phyloP scores from a whole-genome alignment of 2,113 vertebrate genomes.

The Chiloscyllium plagiosum region DNA sequence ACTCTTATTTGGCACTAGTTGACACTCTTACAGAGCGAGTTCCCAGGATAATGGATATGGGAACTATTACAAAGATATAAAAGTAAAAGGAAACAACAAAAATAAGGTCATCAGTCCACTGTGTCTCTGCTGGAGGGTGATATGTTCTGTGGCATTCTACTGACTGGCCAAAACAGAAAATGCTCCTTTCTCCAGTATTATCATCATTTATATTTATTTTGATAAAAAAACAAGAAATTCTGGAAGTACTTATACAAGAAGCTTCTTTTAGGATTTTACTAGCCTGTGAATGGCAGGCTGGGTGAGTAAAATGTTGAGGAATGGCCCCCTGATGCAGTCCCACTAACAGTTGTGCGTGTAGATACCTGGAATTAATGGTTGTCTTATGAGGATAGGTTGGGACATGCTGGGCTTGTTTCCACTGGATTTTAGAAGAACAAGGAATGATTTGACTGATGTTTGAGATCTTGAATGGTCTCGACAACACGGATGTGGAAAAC shows the following conservation, averaged over 20 bases:
- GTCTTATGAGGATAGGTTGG: too few species aligned
- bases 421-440: too few species aligned
- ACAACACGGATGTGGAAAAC: too few species aligned
- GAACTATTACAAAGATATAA: not conserved
- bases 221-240: not conserved
- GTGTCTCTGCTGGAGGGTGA: not conserved
- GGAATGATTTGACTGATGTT: too few species aligned
- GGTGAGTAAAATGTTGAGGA: not conserved
- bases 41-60: not conserved
- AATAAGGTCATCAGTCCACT: not conserved
- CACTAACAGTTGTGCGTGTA: too few species aligned
- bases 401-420: too few species aligned
- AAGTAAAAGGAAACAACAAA: not conserved
- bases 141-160: not conserved
- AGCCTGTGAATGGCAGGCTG: not conserved
- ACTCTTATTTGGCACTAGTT: not conserved
- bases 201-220: not conserved
- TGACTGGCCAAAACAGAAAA: not conserved
- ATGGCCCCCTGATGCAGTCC: too few species aligned
- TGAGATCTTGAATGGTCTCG: too few species aligned
- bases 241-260: not conserved
- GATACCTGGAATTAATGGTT: too few species aligned
- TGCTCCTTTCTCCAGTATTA: not conserved
- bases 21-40: not conserved
- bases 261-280: not conserved